These are phyloP conservation scores for Parnassius mnemosyne DNA, from an alignment of 2,888 invertebrate genomes.

Conservation along the genomic window DNA sequence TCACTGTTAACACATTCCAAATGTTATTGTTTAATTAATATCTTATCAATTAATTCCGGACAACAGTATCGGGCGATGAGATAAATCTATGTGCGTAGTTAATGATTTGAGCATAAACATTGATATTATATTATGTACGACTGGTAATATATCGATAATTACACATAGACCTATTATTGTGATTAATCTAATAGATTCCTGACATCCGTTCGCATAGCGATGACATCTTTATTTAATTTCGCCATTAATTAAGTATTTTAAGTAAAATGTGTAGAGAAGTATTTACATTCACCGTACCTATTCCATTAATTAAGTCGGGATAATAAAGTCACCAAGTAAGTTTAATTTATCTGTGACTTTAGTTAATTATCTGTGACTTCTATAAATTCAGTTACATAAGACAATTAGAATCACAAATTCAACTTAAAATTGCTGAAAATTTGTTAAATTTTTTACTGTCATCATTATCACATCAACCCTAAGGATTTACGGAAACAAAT, in stretches of 20 bases:
- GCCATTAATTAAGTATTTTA: neutral
- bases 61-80: constrained; percentile 14
- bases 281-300: neutral
- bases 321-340: too few species aligned
- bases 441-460: too few species aligned
- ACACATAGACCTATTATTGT: constrained; percentile 5
- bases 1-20: constrained; percentile 7
- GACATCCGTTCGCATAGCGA: constrained; percentile 4
- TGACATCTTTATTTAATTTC: constrained; percentile 4
- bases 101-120: constrained; percentile 21
- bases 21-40: constrained; percentile 27
- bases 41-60: constrained; percentile 25
- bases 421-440: constrained; percentile 8
- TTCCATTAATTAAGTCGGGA: neutral
- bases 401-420: too few species aligned
- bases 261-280: neutral
- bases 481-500: too few species aligned
- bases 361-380: neutral
- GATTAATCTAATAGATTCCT: constrained; percentile 7
- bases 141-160: constrained; percentile 13
- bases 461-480: too few species aligned
- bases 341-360: too few species aligned
- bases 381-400: too few species aligned
- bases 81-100: constrained; percentile 22
- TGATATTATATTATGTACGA: constrained; percentile 10